Conservation (phyloP, 2,113 vertebrate species). For the Herpailurus yagouaroundi region DNA sequence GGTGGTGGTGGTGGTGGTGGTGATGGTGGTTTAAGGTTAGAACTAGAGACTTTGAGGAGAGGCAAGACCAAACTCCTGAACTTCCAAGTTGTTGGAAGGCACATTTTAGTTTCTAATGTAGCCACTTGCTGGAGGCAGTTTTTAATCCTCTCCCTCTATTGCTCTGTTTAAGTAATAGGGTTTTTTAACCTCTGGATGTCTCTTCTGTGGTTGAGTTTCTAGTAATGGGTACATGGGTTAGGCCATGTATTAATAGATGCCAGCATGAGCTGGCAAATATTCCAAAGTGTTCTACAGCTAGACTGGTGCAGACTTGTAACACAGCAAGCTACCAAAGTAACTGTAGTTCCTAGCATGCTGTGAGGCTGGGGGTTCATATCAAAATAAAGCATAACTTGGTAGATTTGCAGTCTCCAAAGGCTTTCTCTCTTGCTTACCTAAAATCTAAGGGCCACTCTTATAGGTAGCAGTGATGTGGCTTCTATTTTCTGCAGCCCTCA, state of each 20-base stretch:
- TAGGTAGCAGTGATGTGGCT: not conserved
- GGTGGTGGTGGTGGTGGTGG: not conserved
- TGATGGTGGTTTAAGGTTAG: not conserved
- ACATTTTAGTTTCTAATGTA: not conserved
- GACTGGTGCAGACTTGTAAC: not conserved
- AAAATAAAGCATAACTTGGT: not conserved
- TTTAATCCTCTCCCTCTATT: not conserved
- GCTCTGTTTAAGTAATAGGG: not conserved
- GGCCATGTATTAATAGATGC: not conserved
- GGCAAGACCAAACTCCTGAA: not conserved
- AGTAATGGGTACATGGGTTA: not conserved
- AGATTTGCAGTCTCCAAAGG: not conserved
- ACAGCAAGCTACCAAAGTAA: not conserved
- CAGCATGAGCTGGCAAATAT: conserved; percentile 27
- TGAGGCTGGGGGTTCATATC: not conserved
- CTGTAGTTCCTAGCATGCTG: not conserved
- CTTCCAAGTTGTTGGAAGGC: not conserved
- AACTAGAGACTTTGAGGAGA: not conserved
- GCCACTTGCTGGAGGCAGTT: conserved; percentile 7
- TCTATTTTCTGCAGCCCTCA: not conserved
- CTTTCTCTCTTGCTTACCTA: not conserved
- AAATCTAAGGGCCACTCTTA: not conserved
- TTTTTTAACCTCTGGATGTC: conserved; percentile 4
- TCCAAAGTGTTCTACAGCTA: conserved; percentile 19
- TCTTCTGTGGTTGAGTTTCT: conserved; percentile 23